Evolutionary conservation across 1,140 invertebrate species (phyloP).

Genomic region (Procambarus virginalis): DNA sequence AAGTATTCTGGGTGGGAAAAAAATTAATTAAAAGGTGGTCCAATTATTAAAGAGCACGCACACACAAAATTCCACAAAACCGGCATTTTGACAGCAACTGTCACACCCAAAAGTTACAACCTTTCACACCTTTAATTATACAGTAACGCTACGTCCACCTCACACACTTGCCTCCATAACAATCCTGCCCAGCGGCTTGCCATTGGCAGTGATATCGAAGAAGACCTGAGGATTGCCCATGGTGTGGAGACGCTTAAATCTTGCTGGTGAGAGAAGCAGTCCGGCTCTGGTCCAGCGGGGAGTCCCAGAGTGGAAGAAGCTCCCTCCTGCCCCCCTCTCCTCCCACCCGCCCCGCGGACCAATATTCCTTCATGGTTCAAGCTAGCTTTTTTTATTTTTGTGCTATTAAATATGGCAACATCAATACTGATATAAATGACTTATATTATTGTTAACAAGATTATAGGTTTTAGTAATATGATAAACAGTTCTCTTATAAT

Average conservation of each 20-base stretch:
- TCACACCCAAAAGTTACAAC: not conserved
- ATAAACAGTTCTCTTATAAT: not conserved
- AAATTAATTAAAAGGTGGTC: too few relatives aligned
- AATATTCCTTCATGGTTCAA: not conserved
- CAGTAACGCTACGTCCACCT: not conserved
- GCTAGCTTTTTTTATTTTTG: not conserved
- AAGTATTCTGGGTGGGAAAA: too few relatives aligned
- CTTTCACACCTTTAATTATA: not conserved
- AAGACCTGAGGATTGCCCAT: constrained; percentile 90
- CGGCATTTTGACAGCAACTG: constrained; percentile 34
- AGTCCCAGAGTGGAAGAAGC: not conserved
- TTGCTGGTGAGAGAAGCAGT: not conserved
- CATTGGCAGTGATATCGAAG: constrained; percentile 91
- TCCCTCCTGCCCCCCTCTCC: not conserved
- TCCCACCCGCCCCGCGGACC: not conserved
- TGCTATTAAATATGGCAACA: not conserved
- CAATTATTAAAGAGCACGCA: too few relatives aligned
- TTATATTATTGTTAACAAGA: not conserved
- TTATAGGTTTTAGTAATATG: too few relatives aligned
- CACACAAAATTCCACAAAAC: not conserved
- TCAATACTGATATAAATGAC: not conserved
- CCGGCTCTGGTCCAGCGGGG: not conserved
- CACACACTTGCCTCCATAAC: constrained; percentile 88
- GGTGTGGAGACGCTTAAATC: not conserved
- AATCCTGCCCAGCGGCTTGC: constrained; percentile 86